A percentile compares a stretch with the other conserved stretches of the same genome.
These are phyloP conservation scores for Echinarachnius parma DNA, from an alignment of 53 echinoderm and acorn worm genomes.

Conservation along the genomic window DNA sequence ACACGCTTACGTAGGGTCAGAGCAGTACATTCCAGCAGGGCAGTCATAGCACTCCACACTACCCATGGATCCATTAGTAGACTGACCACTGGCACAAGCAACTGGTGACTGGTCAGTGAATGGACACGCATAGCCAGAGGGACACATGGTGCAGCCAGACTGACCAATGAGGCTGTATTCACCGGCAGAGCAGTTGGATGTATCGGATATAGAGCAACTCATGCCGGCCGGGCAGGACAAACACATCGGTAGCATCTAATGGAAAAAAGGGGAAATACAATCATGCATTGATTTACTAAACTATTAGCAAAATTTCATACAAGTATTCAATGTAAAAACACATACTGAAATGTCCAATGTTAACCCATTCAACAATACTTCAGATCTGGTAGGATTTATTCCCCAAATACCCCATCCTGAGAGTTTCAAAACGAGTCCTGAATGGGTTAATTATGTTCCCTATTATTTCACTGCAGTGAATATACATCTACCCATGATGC, in stretches of 20 bases:
- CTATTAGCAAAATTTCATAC: too few relatives aligned
- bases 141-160: slow-evolving; percentile 74
- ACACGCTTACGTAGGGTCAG: slow-evolving; percentile 72
- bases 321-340: too few relatives aligned
- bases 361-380: too few relatives aligned
- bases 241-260: slow-evolving; percentile 71
- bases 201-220: slow-evolving; percentile 49
- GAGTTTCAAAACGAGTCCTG: too few relatives aligned
- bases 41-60: slow-evolving; percentile 59
- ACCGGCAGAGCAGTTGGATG: slow-evolving; percentile 54
- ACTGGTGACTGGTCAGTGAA: slow-evolving; percentile 58
- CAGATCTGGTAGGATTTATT: too few relatives aligned
- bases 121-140: slow-evolving; percentile 79
- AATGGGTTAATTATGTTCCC: too few relatives aligned
- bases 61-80: slow-evolving; percentile 65
- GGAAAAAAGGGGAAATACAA: too few relatives aligned
- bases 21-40: slow-evolving; percentile 71
- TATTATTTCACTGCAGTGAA: too few relatives aligned
- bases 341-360: too few relatives aligned
- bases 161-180: slow-evolving; percentile 67
- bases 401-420: too few relatives aligned
- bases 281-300: too few relatives aligned
- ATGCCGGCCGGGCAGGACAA: slow-evolving; percentile 70
- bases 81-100: slow-evolving; percentile 73
- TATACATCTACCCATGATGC: too few relatives aligned